Conservation (phyloP, 2,888 invertebrate species). For the Leptarthrus brevirostris region DNA sequence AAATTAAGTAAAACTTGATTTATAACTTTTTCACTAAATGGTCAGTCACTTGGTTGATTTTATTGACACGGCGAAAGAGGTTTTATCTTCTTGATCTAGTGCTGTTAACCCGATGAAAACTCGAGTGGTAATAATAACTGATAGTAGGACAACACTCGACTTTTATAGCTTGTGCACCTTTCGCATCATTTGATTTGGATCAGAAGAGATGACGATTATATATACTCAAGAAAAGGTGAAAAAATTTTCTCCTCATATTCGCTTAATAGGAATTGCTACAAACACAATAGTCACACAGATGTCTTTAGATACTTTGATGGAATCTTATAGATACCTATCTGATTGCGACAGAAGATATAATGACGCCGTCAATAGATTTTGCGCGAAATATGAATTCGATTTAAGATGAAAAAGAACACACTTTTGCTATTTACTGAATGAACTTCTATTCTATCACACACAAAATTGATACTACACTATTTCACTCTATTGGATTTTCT, state of each 20-base stretch:
- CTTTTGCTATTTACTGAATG: neutral
- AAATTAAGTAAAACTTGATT: conserved; percentile 10
- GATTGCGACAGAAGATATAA: conserved; percentile 26
- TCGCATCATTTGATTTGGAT: conserved; percentile 53
- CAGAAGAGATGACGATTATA: conserved; percentile 48
- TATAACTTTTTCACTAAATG: conserved; percentile 7
- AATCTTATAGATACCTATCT: conserved; percentile 1
- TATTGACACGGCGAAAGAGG: neutral
- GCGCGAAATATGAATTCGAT: conserved; percentile 16
- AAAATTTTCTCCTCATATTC: conserved; percentile 27
- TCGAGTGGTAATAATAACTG: conserved; percentile 54
- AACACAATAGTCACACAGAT: conserved; percentile 4
- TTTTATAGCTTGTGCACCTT: conserved; percentile 53
- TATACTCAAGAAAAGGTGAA: conserved; percentile 8
- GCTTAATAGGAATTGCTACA: conserved; percentile 1
- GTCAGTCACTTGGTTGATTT: neutral
- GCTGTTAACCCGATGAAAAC: conserved; percentile 51
- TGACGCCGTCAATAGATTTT: neutral
- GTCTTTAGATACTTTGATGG: conserved; percentile 9
- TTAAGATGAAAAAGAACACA: conserved; percentile 17
- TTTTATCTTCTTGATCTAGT: conserved; percentile 1
- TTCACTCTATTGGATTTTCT: conserved; percentile 28
- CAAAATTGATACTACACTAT: conserved; percentile 13
- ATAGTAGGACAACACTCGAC: conserved; percentile 52
- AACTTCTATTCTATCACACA: conserved; percentile 13